Evolutionary conservation across 1,140 invertebrate genomes (phyloP).

Genomic region (Brachionus asplanchnoidis): DNA sequence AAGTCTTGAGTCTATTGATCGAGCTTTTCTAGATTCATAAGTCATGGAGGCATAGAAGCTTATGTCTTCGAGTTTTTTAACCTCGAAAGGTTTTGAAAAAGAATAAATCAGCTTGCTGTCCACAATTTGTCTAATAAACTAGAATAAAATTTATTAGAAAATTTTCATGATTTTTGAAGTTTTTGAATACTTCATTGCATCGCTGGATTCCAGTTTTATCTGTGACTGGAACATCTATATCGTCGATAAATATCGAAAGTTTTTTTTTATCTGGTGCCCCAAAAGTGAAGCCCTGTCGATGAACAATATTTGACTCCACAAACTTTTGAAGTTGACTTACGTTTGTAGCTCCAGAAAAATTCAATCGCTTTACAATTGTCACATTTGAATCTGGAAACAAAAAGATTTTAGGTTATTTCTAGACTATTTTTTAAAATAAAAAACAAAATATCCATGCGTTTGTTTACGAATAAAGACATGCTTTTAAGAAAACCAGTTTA

Average conservation of each 20-base stretch:
- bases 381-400: slow-evolving; percentile 22
- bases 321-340: slow-evolving; percentile 54
- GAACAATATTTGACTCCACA: slow-evolving; percentile 55
- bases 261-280: slow-evolving; percentile 56
- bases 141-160: slow-evolving; percentile 42
- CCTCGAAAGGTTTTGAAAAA: slow-evolving; percentile 54
- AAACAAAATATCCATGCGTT: not conserved
- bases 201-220: slow-evolving; percentile 18
- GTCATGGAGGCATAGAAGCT: slow-evolving; percentile 4
- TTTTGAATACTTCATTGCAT: slow-evolving; percentile 27
- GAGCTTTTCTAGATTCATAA: slow-evolving; percentile 44
- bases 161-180: too few species aligned
- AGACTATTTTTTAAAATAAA: not conserved
- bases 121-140: slow-evolving; percentile 53
- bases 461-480: not conserved
- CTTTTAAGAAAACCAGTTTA: not conserved
- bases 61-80: slow-evolving; percentile 49
- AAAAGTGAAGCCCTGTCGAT: slow-evolving; percentile 57
- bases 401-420: too few species aligned
- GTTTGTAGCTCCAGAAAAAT: slow-evolving; percentile 51
- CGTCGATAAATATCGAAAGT: slow-evolving; percentile 55
- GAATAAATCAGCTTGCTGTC: slow-evolving; percentile 54
- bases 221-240: slow-evolving; percentile 50
- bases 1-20: slow-evolving; percentile 50
- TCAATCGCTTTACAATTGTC: slow-evolving; percentile 14